A percentile compares a stretch with the other conserved stretches of the same genome.
phyloP scores from a whole-genome alignment of 1,140 invertebrate species.

The Anastrepha obliqua region DNA sequence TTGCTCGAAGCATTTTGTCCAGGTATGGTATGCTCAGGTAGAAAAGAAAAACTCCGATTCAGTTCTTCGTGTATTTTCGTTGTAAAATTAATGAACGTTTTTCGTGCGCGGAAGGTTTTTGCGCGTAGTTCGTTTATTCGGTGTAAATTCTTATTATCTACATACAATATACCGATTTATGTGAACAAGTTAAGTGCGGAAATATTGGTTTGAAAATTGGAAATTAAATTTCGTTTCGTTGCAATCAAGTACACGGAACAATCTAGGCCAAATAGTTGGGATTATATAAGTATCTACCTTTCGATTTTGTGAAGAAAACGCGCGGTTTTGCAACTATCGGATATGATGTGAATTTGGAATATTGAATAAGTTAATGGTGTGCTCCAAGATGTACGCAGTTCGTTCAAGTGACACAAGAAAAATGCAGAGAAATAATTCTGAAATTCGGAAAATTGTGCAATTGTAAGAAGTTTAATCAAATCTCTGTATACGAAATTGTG shows the following conservation, averaged over 20 bases:
- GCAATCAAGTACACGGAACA: neutral
- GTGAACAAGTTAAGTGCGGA: neutral
- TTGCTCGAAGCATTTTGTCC: slow-evolving; percentile 56
- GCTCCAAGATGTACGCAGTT: neutral
- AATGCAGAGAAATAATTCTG: too few relatives aligned
- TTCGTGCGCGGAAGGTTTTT: slow-evolving; percentile 20
- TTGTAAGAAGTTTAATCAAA: too few relatives aligned
- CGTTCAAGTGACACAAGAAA: too few relatives aligned
- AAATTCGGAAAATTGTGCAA: too few relatives aligned
- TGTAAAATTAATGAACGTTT: slow-evolving; percentile 52
- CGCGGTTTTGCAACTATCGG: neutral
- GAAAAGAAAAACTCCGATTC: slow-evolving; percentile 54
- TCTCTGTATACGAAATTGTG: too few relatives aligned
- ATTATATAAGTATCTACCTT: too few relatives aligned
- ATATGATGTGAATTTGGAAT: neutral
- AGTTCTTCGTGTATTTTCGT: slow-evolving; percentile 59
- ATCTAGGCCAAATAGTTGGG: too few relatives aligned
- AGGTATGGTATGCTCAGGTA: slow-evolving; percentile 57
- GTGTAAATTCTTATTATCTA: neutral
- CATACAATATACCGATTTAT: neutral
- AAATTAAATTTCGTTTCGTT: neutral
- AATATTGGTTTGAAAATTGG: neutral
- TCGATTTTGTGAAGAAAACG: neutral
- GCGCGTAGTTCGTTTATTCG: slow-evolving; percentile 55
- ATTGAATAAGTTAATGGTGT: neutral